These are phyloP conservation scores for Callipepla californica DNA, from an alignment of 2,113 vertebrate genomes.

Conservation along the genomic window DNA sequence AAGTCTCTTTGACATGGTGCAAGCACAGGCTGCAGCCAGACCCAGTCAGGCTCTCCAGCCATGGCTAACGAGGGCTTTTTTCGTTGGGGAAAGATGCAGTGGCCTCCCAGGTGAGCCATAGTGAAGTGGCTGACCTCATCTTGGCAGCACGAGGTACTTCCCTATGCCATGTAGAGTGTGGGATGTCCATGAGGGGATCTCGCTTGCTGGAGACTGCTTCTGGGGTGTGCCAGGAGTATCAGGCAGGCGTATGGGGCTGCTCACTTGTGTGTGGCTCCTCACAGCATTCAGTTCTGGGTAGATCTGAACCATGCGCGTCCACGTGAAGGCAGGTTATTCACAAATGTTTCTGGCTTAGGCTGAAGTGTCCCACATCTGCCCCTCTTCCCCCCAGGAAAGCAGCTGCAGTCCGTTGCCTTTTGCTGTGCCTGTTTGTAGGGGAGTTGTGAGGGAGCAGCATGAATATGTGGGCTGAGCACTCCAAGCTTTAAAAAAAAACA, in stretches of 20 bases:
- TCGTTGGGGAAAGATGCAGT: not conserved
- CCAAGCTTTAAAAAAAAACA: not conserved
- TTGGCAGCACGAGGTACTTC: not conserved
- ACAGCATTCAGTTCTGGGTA: constrained; percentile 21
- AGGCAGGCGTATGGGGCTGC: not conserved
- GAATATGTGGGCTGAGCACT: constrained; percentile 9
- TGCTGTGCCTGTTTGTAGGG: not conserved
- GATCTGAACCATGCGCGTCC: not conserved
- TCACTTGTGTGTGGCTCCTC: not conserved
- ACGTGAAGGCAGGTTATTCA: not conserved
- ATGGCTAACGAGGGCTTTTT: not conserved
- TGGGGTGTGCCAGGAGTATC: not conserved
- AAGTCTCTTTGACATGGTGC: not conserved
- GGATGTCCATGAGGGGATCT: constrained; percentile 25
- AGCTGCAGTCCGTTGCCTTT: constrained; percentile 20
- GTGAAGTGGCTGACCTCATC: not conserved
- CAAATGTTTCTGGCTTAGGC: constrained; percentile 1
- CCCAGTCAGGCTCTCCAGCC: not conserved
- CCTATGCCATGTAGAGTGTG: not conserved
- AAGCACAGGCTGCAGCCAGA: not conserved
- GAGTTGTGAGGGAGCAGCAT: constrained; percentile 23
- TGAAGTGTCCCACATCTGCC: constrained; percentile 6
- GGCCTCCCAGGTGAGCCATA: not conserved
- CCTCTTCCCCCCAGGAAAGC: not conserved
- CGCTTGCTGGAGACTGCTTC: not conserved